Evolutionary conservation across 2,888 invertebrate genomes (phyloP), one percentile per base, ranked within the genome.

Genomic region (Noctua fimbriata): DNA sequence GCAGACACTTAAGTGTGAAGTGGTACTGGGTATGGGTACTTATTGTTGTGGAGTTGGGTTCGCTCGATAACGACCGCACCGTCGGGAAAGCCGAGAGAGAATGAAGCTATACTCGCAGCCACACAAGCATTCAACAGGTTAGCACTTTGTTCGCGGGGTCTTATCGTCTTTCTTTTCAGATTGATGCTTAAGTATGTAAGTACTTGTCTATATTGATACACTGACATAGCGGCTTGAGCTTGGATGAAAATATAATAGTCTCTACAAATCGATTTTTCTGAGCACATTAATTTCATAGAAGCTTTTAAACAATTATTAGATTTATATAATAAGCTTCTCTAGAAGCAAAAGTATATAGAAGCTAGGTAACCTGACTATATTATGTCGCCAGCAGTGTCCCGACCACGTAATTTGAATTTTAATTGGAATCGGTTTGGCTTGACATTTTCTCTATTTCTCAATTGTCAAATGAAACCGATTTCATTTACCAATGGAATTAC

Each of bases 101-200:
- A 93, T 94, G 94, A 93, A 89, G 91, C 90, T 87, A 86, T 86
- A 83, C 81, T 84, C 87, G 82, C 87, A 89, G 87, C 85, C 89
- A 86, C 89, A 89, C 86, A 86, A 79, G 83, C 90, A 92, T 92
- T 94, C 94, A 94, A 94, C 94, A 95, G 94, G 94, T 94, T 88
- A 89, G 90, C 91, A 92, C 91, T 93, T 92, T 93, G 91, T 91
- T 91, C 90, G 85, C 79, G 82, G 76, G 86, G 85, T 91, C 87
- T 89, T 87, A 89, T 87, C 88, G 87, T 89, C 81, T 91, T 91
- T 91, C 89, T 91, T 92, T 86, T 89, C 85, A 86, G 85, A 85
- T 88, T 85, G 82, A 81, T 81, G 81, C 79, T 83, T 83, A 84
- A 84, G 85, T 86, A 86, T 77, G 82, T 85, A 86, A 84, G 81